Conservation (phyloP, 2,113 vertebrate genomes). For the Nymphicus hollandicus region DNA sequence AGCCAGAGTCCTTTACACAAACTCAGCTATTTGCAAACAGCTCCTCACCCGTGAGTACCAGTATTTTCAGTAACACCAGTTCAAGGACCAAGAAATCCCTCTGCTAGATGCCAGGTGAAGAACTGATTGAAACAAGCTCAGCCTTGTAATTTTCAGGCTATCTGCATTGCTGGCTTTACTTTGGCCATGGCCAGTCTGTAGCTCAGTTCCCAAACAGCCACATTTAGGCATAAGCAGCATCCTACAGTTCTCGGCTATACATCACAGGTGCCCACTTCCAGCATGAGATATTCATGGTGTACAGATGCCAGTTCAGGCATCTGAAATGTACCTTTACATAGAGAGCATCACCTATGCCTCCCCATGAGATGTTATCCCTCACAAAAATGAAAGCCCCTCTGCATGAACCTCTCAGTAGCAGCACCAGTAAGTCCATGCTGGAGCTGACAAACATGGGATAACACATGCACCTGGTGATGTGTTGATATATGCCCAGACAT, state of each 20-base stretch:
- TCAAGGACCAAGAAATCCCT: background rate
- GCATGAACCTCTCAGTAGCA: background rate
- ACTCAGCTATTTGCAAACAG: background rate
- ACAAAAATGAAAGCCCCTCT: background rate
- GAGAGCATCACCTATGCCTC: background rate
- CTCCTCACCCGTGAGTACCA: background rate
- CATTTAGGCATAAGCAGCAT: background rate
- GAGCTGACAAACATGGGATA: background rate
- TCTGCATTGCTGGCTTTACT: background rate
- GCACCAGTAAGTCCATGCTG: background rate
- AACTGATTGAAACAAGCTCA: background rate
- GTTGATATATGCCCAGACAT: background rate
- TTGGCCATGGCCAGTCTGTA: background rate
- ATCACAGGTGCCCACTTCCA: background rate
- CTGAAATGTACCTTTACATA: background rate
- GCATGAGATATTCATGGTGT: fast-evolving
- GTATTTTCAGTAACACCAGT: background rate
- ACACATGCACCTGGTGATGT: fast-evolving
- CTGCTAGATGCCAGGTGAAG: background rate
- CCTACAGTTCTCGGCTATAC: background rate
- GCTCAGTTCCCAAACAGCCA: background rate
- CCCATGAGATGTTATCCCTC: background rate
- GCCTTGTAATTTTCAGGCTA: background rate
- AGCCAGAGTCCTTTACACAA: background rate
- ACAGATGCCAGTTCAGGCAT: background rate